A percentile compares a stretch with the other conserved stretches of the same genome.
Conservation (phyloP, 2,888 invertebrate genomes). For the Euclidia mi region DNA sequence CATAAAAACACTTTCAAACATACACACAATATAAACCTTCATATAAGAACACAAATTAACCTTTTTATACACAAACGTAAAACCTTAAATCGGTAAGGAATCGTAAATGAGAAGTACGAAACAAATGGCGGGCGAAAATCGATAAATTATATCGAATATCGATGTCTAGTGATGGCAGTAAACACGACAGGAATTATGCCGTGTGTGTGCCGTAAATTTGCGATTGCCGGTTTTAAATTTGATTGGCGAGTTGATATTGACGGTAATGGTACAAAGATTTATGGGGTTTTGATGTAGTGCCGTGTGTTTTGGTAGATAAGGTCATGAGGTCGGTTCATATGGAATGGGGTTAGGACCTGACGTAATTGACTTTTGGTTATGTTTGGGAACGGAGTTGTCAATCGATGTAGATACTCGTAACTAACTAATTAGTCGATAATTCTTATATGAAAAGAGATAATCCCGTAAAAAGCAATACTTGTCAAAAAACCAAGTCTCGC, state of each 20-base stretch:
- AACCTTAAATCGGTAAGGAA: conserved; percentile 42
- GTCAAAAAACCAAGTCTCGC: too few species aligned
- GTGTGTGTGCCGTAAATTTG: conserved; percentile 38
- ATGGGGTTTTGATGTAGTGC: neutral
- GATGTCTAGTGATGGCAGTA: conserved; percentile 49
- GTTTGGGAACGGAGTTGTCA: too few species aligned
- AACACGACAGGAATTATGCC: conserved; percentile 23
- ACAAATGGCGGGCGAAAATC: conserved; percentile 40
- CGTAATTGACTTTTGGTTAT: too few species aligned
- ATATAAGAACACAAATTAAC: conserved; percentile 37
- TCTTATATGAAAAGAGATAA: too few species aligned
- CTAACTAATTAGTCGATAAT: too few species aligned
- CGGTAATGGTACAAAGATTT: conserved; percentile 2
- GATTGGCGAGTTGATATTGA: conserved; percentile 22
- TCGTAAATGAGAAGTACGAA: conserved; percentile 48
- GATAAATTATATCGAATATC: conserved; percentile 53
- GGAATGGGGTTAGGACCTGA: too few species aligned
- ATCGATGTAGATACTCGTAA: too few species aligned
- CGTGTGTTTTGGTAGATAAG: neutral
- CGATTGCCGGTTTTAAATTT: conserved; percentile 34
- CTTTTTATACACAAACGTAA: conserved; percentile 25
- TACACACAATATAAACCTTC: conserved; percentile 10
- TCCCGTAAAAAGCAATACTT: too few species aligned
- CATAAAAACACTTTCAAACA: conserved; percentile 11
- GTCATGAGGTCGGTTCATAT: neutral